A percentile compares a stretch with the other conserved stretches of the same genome.
Evolutionary conservation across 2,888 invertebrate species (phyloP).

Genomic region (Cetonia aurata): DNA sequence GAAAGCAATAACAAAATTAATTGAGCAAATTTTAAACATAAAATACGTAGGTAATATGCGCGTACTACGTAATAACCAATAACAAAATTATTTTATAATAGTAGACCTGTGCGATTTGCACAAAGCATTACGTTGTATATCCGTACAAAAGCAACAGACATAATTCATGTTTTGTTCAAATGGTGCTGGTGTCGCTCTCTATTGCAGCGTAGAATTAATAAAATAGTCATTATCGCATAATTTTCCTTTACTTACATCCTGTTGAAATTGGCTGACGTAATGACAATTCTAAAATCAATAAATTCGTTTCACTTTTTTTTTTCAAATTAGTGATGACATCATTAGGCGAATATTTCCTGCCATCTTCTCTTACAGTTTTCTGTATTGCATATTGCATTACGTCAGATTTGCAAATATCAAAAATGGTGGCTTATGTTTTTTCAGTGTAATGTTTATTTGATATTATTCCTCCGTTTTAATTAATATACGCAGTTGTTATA

Average conservation of each 20-base stretch:
- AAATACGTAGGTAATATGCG: too few species aligned
- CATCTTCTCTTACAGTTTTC: conserved; percentile 41
- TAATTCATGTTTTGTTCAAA: too few species aligned
- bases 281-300: conserved; percentile 25
- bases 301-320: conserved; percentile 12
- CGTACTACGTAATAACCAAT: too few species aligned
- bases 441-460: conserved; percentile 56
- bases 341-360: conserved; percentile 14
- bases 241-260: conserved; percentile 7
- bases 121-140: too few species aligned
- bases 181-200: conserved; percentile 23
- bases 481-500: conserved; percentile 47
- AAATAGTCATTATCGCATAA: background rate
- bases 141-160: too few species aligned
- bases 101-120: too few species aligned
- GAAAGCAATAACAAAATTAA: too few species aligned
- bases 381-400: conserved; percentile 50
- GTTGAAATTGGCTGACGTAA: conserved; percentile 8
- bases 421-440: conserved; percentile 58
- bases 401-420: conserved; percentile 54
- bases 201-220: background rate
- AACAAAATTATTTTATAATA: too few species aligned
- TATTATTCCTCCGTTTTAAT: conserved; percentile 45
- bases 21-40: too few species aligned
- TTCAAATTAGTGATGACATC: conserved; percentile 42